phyloP scores from a whole-genome alignment of 2,888 invertebrate genomes.

The Portevinia maculata region DNA sequence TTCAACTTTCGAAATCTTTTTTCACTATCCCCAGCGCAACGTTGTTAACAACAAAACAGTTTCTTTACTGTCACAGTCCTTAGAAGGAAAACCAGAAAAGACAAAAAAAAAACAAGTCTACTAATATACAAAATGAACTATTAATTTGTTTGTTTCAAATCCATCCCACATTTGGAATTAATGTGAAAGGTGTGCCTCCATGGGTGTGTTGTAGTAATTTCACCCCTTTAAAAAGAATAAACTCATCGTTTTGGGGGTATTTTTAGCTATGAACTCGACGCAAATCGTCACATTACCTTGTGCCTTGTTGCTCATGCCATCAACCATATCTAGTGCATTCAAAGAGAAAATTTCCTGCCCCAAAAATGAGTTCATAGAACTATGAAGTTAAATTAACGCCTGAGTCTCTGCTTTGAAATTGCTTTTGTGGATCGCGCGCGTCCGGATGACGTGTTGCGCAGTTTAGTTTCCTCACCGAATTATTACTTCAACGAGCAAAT shows the following conservation, averaged over 20 bases:
- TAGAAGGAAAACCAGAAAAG: constrained; percentile 12
- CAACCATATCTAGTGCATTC: background rate
- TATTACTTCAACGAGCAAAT: constrained; percentile 56
- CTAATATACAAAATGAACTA: too few relatives aligned
- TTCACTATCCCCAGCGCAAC: too few relatives aligned
- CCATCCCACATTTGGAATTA: constrained; percentile 22
- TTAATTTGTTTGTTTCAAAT: constrained; percentile 32
- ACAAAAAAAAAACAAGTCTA: background rate
- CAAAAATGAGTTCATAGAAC: constrained; percentile 55
- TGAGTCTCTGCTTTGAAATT: constrained; percentile 42
- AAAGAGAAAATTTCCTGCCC: constrained; percentile 21
- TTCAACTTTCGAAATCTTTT: too few relatives aligned
- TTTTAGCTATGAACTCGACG: constrained; percentile 26
- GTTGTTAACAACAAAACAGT: background rate
- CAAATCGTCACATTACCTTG: constrained; percentile 5
- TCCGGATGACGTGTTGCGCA: constrained; percentile 63
- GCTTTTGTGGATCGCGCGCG: constrained; percentile 62
- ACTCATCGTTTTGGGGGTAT: constrained; percentile 1
- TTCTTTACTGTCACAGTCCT: background rate
- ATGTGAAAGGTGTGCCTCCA: constrained; percentile 46
- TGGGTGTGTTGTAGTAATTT: constrained; percentile 34
- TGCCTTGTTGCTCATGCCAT: background rate
- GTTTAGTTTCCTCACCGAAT: constrained; percentile 52
- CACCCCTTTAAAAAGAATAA: constrained; percentile 28
- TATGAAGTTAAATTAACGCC: constrained; percentile 27